phyloP scores from a whole-genome alignment of 35 echinoderm and acorn worm species.

The Amphiura filiformis region DNA sequence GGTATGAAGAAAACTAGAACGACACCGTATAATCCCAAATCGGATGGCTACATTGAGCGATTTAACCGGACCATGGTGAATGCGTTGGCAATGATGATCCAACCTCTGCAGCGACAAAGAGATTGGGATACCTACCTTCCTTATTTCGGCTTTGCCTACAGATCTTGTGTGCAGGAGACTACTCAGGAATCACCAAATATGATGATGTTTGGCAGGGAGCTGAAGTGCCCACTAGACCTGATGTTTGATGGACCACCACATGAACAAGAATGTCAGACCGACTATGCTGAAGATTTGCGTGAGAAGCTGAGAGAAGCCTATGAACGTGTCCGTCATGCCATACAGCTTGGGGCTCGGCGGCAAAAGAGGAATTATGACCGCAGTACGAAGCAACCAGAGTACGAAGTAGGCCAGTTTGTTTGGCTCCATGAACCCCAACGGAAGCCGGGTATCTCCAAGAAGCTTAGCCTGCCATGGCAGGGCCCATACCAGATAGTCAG shows the following conservation, averaged over 20 bases:
- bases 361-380: conserved; percentile 53
- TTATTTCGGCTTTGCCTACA: conserved; percentile 9
- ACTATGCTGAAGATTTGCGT: conserved; percentile 1
- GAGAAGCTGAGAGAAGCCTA: not conserved
- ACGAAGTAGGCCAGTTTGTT: conserved; percentile 28
- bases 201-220: conserved; percentile 48
- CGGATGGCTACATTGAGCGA: conserved; percentile 37
- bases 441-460: conserved; percentile 43
- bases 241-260: conserved; percentile 5
- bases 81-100: not conserved
- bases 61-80: conserved; percentile 28
- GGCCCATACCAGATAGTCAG: conserved; percentile 28
- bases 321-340: not conserved
- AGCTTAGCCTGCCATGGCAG: conserved; percentile 26
- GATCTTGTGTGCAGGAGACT: conserved; percentile 19
- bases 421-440: conserved; percentile 31
- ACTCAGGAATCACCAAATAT: conserved; percentile 34
- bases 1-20: conserved; percentile 34
- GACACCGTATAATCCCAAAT: conserved; percentile 31
- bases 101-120: conserved; percentile 2
- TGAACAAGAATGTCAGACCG: not conserved
- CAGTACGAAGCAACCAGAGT: not conserved
- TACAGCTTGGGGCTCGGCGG: not conserved
- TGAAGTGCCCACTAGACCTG: conserved; percentile 16
- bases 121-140: conserved; percentile 46